Percentiles rank a stretch among this genome's conserved stretches.
Conservation (phyloP, 1,140 invertebrate genomes). For the Orchesella cincta region DNA sequence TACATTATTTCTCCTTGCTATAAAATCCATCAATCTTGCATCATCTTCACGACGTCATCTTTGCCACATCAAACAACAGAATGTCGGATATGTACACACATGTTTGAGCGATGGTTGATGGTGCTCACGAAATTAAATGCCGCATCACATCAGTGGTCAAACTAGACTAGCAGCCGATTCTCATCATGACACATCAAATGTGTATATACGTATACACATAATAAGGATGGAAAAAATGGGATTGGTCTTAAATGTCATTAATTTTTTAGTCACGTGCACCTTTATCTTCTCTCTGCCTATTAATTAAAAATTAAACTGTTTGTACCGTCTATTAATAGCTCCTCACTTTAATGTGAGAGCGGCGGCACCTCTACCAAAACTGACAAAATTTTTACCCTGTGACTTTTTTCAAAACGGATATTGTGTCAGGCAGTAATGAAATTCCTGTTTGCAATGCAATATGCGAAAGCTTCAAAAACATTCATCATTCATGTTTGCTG, state of each 20-base stretch:
- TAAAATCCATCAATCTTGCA: too few species aligned
- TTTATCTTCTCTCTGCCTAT: neutral
- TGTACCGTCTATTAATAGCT: neutral
- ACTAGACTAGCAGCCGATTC: conserved; percentile 12
- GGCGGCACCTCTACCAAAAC: neutral
- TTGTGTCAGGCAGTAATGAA: too few species aligned
- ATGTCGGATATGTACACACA: too few species aligned
- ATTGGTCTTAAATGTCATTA: neutral
- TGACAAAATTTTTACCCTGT: neutral
- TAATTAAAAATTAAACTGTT: neutral
- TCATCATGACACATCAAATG: neutral
- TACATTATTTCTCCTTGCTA: too few species aligned
- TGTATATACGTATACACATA: neutral
- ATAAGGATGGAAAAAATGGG: too few species aligned
- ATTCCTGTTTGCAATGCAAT: too few species aligned
- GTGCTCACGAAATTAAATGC: too few species aligned
- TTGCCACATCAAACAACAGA: too few species aligned
- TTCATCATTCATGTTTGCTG: too few species aligned
- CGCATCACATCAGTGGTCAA: conserved; percentile 21
- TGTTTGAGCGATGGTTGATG: too few species aligned
- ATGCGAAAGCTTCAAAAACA: too few species aligned
- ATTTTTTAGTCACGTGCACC: conserved; percentile 19
- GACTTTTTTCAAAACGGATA: neutral
- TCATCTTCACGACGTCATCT: too few species aligned
- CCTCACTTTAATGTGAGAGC: neutral